Base-by-base conservation (phyloP, 2,797 vertebrate genomes). In the Benthosema pterotum region DNA sequence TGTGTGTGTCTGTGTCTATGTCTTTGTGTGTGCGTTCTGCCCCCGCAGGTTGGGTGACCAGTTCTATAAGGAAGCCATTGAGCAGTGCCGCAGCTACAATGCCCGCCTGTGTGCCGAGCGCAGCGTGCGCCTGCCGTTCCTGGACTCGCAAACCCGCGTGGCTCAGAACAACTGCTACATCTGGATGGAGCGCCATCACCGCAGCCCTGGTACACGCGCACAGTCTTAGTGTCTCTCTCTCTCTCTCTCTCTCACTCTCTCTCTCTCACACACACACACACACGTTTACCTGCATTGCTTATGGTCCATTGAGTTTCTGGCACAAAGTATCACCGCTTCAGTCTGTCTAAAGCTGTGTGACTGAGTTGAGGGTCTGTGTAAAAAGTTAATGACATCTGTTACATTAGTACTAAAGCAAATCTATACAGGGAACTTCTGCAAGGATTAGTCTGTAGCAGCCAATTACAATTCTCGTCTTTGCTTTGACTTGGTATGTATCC, bases 81-180 rank as follows among this genome's bases (percentile, higher is more conserved):
- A 99, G 78, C 97, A 99, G 85, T 99, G 96, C 62, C 95, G 95
- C 80, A 99, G 95, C 89, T 98, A 99, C 78, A 99, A 98, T 88
- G 95, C 97, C 1, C 92, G 96, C 3, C 93, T 99, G 55, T 98
- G 97, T 7, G 97, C 97, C 0, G 97, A 98, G 76, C 94, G 97
- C 61, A 98, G 96, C 0, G 95, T 99, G 68, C 95, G 97, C 13
- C 94, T 99, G 52, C 97, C 97, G 18, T 99, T 99, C 84, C 92
- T 99, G 73, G 96, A 99, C 89, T 99, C 97, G 0, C 97, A 99
- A 18, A 99, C 97, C 0, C 95, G 97, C 0, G 97, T 98, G 32
- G 96, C 97, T 66, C 97, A 99, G 87, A 99, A 97, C 92, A 99
- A 99, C 90, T 99, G 97, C 92, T 98, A 98, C 92, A 98, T 99